A percentile compares a stretch with the other conserved stretches of the same genome.
These are phyloP conservation scores for Hemithea aestivaria DNA, from an alignment of 2,888 invertebrate species.

Conservation along the genomic window DNA sequence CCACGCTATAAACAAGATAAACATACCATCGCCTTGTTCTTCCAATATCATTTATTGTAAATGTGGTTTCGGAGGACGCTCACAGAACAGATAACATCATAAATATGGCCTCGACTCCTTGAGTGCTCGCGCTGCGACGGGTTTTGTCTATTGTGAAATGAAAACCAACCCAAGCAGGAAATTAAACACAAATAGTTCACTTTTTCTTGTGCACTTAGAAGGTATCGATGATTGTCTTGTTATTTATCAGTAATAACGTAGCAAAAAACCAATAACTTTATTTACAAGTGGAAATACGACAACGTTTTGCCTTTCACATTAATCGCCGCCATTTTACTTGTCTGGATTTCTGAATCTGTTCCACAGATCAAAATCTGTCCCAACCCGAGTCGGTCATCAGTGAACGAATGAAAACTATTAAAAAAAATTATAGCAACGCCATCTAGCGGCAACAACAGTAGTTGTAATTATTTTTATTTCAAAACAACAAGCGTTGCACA, in stretches of 20 bases:
- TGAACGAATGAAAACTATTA: constrained; percentile 54
- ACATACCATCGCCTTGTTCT: constrained; percentile 73
- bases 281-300: constrained; percentile 75
- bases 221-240: constrained; percentile 38
- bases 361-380: too few species aligned
- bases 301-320: constrained; percentile 83
- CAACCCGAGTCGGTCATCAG: constrained; percentile 29
- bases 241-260: constrained; percentile 44
- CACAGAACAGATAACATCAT: constrained; percentile 80
- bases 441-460: constrained; percentile 10
- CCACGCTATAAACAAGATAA: constrained; percentile 30
- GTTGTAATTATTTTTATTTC: too few species aligned
- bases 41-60: constrained; percentile 58
- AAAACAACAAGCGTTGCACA: too few species aligned
- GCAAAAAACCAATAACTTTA: constrained; percentile 62
- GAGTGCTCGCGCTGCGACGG: constrained; percentile 76
- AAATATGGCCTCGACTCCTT: constrained; percentile 82
- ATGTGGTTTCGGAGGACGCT: constrained; percentile 74
- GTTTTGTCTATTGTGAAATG: constrained; percentile 77
- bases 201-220: constrained; percentile 49
- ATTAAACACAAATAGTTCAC: constrained; percentile 53
- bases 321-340: constrained; percentile 83
- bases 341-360: constrained; percentile 53
- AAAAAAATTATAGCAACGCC: constrained; percentile 9
- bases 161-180: constrained; percentile 55